These are phyloP conservation scores for Cataglyphis cursor DNA, from an alignment of 2,888 invertebrate species.

Conservation along the genomic window DNA sequence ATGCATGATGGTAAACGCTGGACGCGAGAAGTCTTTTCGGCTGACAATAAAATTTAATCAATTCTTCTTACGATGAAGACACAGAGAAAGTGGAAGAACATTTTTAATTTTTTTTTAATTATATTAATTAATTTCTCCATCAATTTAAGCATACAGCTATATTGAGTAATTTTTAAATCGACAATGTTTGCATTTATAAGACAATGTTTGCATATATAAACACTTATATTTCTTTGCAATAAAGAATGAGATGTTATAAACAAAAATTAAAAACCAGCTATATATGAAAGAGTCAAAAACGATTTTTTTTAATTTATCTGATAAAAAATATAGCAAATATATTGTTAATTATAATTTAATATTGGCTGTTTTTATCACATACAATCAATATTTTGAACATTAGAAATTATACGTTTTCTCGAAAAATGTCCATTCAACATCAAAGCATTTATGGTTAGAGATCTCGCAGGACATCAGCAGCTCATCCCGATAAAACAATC, in stretches of 20 bases:
- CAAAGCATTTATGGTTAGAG: constrained; percentile 25
- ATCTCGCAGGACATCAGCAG: constrained; percentile 55
- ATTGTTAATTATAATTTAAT: background rate
- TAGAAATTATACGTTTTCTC: background rate
- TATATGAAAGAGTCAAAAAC: background rate
- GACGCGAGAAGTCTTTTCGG: constrained; percentile 49
- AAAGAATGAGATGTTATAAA: background rate
- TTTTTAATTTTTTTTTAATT: constrained; percentile 79
- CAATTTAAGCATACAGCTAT: constrained; percentile 26
- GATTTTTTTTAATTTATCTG: background rate
- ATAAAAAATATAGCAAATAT: background rate
- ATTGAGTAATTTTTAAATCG: constrained; percentile 65
- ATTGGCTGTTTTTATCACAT: background rate
- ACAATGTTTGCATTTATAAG: constrained; percentile 55
- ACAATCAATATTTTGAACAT: background rate
- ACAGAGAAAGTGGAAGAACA: constrained; percentile 61
- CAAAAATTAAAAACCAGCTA: background rate
- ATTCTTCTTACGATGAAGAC: constrained; percentile 65
- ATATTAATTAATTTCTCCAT: constrained; percentile 70
- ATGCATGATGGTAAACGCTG: constrained; percentile 64
- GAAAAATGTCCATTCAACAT: constrained; percentile 13
- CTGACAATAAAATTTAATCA: constrained; percentile 75
- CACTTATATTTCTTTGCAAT: constrained; percentile 4
- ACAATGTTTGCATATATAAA: constrained; percentile 49
- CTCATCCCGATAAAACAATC: constrained; percentile 68